These are phyloP conservation scores for Drosophila seclusa DNA, from an alignment of 2,888 invertebrate genomes.

Conservation along the genomic window DNA sequence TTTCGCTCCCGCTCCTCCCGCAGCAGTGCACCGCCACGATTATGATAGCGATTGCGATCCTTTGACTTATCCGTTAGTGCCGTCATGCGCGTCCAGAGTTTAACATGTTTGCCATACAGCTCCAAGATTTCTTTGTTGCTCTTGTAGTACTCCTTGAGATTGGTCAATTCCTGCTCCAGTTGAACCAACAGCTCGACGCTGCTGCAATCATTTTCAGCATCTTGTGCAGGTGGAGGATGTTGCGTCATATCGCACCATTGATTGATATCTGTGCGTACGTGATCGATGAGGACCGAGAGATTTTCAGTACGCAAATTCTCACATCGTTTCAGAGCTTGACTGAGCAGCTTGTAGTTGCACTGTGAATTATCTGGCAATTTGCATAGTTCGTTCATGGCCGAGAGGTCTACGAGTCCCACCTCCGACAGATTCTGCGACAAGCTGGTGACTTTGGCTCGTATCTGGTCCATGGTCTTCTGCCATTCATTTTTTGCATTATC, in stretches of 20 bases:
- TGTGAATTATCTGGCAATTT: conserved; percentile 70
- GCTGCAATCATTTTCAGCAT: conserved; percentile 87
- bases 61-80: conserved; percentile 90
- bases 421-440: conserved; percentile 88
- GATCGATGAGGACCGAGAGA: conserved; percentile 86
- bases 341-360: conserved; percentile 79
- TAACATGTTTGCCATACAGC: conserved; percentile 88
- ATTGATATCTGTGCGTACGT: conserved; percentile 89
- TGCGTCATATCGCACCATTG: conserved; percentile 91
- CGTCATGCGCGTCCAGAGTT: conserved; percentile 90
- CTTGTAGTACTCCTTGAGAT: conserved; percentile 88
- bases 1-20: conserved; percentile 94
- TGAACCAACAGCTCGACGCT: conserved; percentile 91
- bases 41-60: conserved; percentile 92
- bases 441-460: conserved; percentile 87
- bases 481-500: conserved; percentile 86
- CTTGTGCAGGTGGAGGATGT: conserved; percentile 85
- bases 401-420: conserved; percentile 75
- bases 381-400: conserved; percentile 27
- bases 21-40: conserved; percentile 93
- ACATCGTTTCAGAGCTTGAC: conserved; percentile 90
- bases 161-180: conserved; percentile 91
- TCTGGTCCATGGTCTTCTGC: conserved; percentile 86
- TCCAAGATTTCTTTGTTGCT: conserved; percentile 88
- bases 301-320: conserved; percentile 91